A percentile compares a stretch with the other conserved stretches of the same genome.
Evolutionary conservation across 2,888 invertebrate species (phyloP).

Genomic region (Osmoderma eremita): DNA sequence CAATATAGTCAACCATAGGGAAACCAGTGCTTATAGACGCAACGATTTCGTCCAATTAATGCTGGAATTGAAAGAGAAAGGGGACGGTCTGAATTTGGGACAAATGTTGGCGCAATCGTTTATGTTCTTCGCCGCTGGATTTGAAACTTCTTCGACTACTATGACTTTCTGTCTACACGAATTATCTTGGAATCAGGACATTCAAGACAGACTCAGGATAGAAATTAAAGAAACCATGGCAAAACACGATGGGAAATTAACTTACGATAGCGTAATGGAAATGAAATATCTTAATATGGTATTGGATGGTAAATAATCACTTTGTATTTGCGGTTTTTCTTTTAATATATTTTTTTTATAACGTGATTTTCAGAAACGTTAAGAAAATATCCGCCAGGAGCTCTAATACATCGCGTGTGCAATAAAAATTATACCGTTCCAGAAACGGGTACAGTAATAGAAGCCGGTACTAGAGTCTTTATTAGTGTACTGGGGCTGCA

Average conservation of each 20-base stretch:
- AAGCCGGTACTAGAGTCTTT: constrained; percentile 51
- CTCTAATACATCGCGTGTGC: constrained; percentile 45
- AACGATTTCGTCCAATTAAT: constrained; percentile 68
- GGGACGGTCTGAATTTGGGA: constrained; percentile 4
- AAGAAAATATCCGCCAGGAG: constrained; percentile 55
- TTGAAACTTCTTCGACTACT: constrained; percentile 30
- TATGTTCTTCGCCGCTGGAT: constrained; percentile 31
- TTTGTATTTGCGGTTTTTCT: neutral
- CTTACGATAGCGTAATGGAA: constrained; percentile 34
- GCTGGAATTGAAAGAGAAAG: constrained; percentile 49
- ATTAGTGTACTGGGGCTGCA: constrained; percentile 46
- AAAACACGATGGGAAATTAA: constrained; percentile 27
- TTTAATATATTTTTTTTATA: neutral
- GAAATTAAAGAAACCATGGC: constrained; percentile 8
- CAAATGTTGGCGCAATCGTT: constrained; percentile 29
- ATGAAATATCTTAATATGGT: constrained; percentile 36
- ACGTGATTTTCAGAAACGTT: constrained; percentile 54
- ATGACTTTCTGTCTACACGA: constrained; percentile 36
- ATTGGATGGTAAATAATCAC: constrained; percentile 17
- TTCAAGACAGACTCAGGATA: constrained; percentile 22
- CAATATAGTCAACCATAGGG: constrained; percentile 62
- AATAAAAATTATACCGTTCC: constrained; percentile 48
- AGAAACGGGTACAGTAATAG: constrained; percentile 43
- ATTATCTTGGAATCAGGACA: constrained; percentile 16
- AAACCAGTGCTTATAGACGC: constrained; percentile 60